Conservation (phyloP, 2,797 vertebrate genomes). For the Pipistrellus kuhlii region DNA sequence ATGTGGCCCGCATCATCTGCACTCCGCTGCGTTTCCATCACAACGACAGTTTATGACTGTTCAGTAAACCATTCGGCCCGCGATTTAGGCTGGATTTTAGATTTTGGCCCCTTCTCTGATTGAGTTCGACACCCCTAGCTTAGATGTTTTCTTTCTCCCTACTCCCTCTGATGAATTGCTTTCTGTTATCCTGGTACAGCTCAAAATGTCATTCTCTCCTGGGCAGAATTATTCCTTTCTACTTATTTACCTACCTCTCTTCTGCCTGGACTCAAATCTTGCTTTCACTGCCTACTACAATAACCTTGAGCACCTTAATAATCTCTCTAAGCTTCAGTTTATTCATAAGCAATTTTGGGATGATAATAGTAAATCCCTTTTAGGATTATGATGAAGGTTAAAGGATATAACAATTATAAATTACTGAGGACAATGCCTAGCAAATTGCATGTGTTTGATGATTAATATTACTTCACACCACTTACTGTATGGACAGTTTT, state of each 20-base stretch:
- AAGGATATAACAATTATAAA: background rate
- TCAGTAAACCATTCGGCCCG: no score
- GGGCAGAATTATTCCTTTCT: conserved; percentile 16
- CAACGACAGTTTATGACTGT: no score
- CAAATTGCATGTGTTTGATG: background rate
- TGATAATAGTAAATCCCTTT: conserved; percentile 1
- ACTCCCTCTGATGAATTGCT: background rate
- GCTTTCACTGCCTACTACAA: background rate
- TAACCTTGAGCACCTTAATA: background rate
- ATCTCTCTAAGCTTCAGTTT: conserved; percentile 7
- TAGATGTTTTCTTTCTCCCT: background rate
- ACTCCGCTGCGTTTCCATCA: no score
- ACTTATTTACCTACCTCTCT: background rate
- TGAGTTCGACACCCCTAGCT: no score
- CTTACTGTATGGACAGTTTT: background rate
- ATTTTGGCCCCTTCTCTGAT: no score
- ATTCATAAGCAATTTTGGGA: conserved; percentile 37
- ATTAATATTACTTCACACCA: background rate
- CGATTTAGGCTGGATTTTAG: no score
- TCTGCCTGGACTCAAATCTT: conserved; percentile 10
- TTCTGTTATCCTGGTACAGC: background rate
- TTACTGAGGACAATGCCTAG: background rate
- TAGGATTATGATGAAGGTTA: background rate
- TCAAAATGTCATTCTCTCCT: background rate
- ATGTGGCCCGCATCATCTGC: no score